Evolutionary conservation across 2,113 vertebrate species (phyloP), one percentile per base, ranked within the genome.

Genomic region (Scomber scombrus): DNA sequence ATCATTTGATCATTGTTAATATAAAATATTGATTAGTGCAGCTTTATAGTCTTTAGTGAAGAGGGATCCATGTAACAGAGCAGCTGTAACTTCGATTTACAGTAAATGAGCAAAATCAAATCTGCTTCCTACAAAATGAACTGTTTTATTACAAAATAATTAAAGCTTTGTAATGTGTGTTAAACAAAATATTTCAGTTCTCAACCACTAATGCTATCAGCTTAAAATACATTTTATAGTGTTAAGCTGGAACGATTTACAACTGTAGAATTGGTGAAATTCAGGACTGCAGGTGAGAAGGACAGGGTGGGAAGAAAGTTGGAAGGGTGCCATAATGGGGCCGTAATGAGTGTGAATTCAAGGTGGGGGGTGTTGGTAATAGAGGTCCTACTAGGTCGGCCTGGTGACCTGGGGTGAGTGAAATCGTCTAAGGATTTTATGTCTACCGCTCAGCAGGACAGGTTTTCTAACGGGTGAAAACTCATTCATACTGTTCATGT

Each of bases 311-410:
- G 26, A 21, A 23, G 23, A 78, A 75, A 26, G 43, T 71, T 71
- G 40, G 47, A 43, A 8, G 12, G 64, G 15, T 26, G 26, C 10
- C 15, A 23, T 23, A 55, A 81, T 76, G 61, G 85, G 85, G 60
- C 31, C 58, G 65, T 58, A 65, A 75, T 80, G 56, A 79, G 21
- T 71, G 72, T 69, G 75, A 88, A 51, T 82, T 62, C 68, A 57
- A 80, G 71, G 65, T 80, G 31, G 63, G 29, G 21, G 31, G 51
- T 75, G 68, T 49, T 75, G 65, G 50, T 78, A 80, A 80, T 71
- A 68, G 81, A 81, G 78, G 67, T 88, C 65, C 18, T 47, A 66
- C 34, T 52, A 14, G 70, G 49, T 51, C 71, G 16, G 26, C 26
- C 57, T 49, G 56, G 23, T 79, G 78, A 76, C 56, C 57, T 58